Evolutionary conservation across 2,113 vertebrate species (phyloP), one percentile per base, ranked within the genome.

Genomic region (Hydrochoerus hydrochaeris): DNA sequence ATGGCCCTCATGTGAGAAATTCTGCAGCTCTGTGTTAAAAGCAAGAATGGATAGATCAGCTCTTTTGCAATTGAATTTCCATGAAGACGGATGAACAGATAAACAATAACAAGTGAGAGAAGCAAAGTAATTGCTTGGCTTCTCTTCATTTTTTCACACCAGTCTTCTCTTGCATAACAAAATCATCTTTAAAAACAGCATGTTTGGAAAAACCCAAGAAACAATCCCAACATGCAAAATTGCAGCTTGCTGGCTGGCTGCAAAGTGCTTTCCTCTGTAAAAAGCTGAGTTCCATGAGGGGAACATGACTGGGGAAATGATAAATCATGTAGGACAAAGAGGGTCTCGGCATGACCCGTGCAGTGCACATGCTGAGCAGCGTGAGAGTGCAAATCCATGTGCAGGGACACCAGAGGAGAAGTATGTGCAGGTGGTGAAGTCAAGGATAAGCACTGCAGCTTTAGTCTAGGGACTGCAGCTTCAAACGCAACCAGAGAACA

Each of bases 11-110:
- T 41, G n/a, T 81, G 44, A 85, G 75, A 81, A 84, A 88, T 58
- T 96, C 91, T 28, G 3, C n/a, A 7, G 44, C 57, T 80, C 88
- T 97, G 57, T 97, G n/a, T 65, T 3, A 75, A 60, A 91, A 93
- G 16, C 30, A 92, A 92, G 90, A 92, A 26, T 0, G 0, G 86
- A 84, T 78, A 96, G 54, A 81, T 88, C 71, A 62, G 73, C n/a
- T 94, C 90, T 94, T 96, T 97, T 90, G 89, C 28, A 58, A 84
- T 17, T 88, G 93, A 95, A 96, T 91, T 97, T 96, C 91, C 82
- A 83, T 54, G 46, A 89, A 97, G 81, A 22, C 88, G 69, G 94
- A 96, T 78, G 71, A 97, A 97, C 20, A 95, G 12, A 94, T 87
- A 94, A 91, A 83, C 44, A 89, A 46, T 67, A 95, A 89, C n/a